Percentiles rank a stretch among this genome's conserved stretches.
Conservation (phyloP, 2,888 invertebrate genomes). For the Parthenolecanium corni region DNA sequence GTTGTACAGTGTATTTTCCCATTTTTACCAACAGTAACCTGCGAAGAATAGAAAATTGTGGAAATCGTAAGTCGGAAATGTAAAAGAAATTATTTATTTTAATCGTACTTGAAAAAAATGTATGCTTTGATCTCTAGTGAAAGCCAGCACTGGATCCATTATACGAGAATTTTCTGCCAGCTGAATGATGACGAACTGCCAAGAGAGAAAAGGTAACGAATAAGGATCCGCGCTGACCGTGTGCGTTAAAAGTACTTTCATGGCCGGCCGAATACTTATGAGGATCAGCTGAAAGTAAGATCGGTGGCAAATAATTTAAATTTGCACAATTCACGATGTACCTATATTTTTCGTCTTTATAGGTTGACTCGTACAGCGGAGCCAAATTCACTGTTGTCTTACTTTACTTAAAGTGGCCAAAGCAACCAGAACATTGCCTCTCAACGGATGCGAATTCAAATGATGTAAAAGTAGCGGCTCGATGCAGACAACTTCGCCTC, state of each 20-base stretch:
- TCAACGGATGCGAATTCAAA: slow-evolving; percentile 52
- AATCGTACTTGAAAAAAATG: slow-evolving; percentile 66
- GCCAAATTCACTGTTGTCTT: slow-evolving; percentile 30
- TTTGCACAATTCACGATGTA: too few relatives aligned
- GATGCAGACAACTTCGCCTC: slow-evolving; percentile 79
- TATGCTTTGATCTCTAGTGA: slow-evolving; percentile 70
- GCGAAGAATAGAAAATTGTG: slow-evolving; percentile 32
- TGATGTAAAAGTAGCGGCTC: slow-evolving; percentile 54
- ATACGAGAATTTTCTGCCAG: slow-evolving; percentile 53
- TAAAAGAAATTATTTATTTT: background rate
- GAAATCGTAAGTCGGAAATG: slow-evolving; percentile 31
- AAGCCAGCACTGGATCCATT: slow-evolving; percentile 76
- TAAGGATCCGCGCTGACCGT: slow-evolving; percentile 56
- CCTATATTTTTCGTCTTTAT: background rate
- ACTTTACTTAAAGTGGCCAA: slow-evolving; percentile 89
- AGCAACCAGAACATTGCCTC: slow-evolving; percentile 68
- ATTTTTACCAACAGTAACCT: slow-evolving; percentile 45
- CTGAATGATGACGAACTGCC: slow-evolving; percentile 82
- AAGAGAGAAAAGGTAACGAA: slow-evolving; percentile 78
- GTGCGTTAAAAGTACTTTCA: slow-evolving; percentile 67
- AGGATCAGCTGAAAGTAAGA: slow-evolving; percentile 59
- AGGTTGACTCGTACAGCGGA: background rate
- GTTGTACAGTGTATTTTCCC: slow-evolving; percentile 50
- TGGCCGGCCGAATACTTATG: slow-evolving; percentile 62
- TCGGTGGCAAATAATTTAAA: slow-evolving; percentile 16